These are phyloP conservation scores for Ormia ochracea DNA, from an alignment of 2,888 invertebrate species.

Conservation along the genomic window DNA sequence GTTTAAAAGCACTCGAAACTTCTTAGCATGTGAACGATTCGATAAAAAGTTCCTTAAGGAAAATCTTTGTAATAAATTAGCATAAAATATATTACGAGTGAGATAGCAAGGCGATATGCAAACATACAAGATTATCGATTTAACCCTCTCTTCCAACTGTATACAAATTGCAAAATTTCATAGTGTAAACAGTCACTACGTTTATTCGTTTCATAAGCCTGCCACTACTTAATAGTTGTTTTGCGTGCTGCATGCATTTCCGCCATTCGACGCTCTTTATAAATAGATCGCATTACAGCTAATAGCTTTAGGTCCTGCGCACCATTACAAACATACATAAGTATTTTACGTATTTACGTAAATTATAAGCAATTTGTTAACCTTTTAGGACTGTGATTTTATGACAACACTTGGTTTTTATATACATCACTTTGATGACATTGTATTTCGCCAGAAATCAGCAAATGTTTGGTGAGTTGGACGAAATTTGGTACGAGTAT, in stretches of 20 bases:
- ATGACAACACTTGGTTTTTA: background rate
- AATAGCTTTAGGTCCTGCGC: background rate
- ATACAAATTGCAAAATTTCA: too few relatives aligned
- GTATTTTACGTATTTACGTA: constrained; percentile 23
- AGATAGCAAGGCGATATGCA: too few relatives aligned
- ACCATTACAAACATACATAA: background rate
- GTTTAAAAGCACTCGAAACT: background rate
- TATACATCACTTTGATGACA: too few relatives aligned
- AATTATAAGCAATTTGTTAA: constrained; percentile 31
- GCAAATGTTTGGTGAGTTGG: too few relatives aligned
- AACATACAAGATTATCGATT: too few relatives aligned
- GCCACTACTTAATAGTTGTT: constrained; percentile 40
- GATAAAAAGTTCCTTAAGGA: too few relatives aligned
- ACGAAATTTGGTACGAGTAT: too few relatives aligned
- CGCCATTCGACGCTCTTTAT: constrained; percentile 10
- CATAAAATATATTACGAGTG: background rate
- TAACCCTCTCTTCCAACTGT: too few relatives aligned
- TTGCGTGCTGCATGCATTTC: constrained; percentile 42
- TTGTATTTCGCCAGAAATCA: too few relatives aligned
- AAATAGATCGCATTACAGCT: background rate
- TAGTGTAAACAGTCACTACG: too few relatives aligned
- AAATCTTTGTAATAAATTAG: too few relatives aligned
- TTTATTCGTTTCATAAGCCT: too few relatives aligned
- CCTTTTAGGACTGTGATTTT: background rate
- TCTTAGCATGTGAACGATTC: background rate